phyloP scores from a whole-genome alignment of 2,888 invertebrate species.

The Salticus scenicus region DNA sequence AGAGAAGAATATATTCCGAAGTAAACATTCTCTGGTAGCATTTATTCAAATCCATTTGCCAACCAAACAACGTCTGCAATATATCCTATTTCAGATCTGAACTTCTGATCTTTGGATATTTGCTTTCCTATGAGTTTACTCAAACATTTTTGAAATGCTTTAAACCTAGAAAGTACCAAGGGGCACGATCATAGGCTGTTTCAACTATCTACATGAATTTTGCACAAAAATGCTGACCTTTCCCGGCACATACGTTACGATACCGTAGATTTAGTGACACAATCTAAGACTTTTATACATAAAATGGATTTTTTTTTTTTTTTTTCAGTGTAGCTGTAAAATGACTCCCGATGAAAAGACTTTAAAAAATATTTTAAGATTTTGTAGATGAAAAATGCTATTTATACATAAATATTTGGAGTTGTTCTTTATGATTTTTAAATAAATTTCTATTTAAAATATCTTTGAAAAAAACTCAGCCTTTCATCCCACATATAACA shows the following conservation, averaged over 20 bases:
- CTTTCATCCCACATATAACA: no score
- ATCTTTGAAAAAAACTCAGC: no score
- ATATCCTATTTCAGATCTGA: constrained; percentile 53
- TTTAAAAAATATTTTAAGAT: no score
- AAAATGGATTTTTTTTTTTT: constrained; percentile 13
- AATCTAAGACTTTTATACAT: not conserved
- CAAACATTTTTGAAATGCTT: constrained; percentile 8
- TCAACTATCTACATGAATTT: constrained; percentile 46
- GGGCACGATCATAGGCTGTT: constrained; percentile 29
- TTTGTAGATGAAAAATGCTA: no score
- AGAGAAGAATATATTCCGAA: constrained; percentile 31
- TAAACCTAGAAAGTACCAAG: constrained; percentile 41
- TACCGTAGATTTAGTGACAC: constrained; percentile 5
- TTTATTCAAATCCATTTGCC: constrained; percentile 69
- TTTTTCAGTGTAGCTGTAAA: no score
- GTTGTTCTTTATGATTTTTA: no score
- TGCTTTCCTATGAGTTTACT: constrained; percentile 42
- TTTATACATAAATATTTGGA: no score
- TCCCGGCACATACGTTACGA: not conserved
- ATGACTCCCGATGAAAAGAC: no score
- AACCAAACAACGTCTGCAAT: constrained; percentile 46
- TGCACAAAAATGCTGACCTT: constrained; percentile 43
- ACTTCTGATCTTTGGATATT: constrained; percentile 27
- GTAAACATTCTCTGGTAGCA: constrained; percentile 46
- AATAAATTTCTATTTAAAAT: no score